Evolutionary conservation across 2,888 invertebrate species (phyloP).

Genomic region (Pardosa pseudoannulata): DNA sequence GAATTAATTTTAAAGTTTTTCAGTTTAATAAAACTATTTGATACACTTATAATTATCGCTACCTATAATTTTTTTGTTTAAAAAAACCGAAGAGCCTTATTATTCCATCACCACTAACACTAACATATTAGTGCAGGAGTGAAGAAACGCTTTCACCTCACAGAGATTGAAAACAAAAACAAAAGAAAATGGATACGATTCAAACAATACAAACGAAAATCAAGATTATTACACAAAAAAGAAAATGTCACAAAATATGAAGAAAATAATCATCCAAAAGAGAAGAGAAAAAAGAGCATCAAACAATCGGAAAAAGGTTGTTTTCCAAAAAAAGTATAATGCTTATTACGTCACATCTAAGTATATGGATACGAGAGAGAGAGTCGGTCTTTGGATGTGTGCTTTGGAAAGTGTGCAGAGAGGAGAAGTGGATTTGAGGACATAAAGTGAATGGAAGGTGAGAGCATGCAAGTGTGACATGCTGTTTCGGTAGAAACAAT

Average conservation of each 20-base stretch:
- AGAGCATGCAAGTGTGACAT: conserved; percentile 18
- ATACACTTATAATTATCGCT: too few species aligned
- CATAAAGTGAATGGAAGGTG: neutral
- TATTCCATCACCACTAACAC: conserved; percentile 58
- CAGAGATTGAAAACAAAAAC: conserved; percentile 48
- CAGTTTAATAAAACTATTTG: too few species aligned
- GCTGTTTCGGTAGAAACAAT: neutral
- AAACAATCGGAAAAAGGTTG: conserved; percentile 44
- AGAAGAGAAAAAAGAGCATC: conserved; percentile 49
- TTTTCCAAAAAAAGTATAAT: conserved; percentile 51
- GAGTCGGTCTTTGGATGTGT: conserved; percentile 4
- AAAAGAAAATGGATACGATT: conserved; percentile 47
- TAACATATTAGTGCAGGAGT: conserved; percentile 53
- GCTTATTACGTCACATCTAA: conserved; percentile 19
- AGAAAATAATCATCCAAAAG: conserved; percentile 66
- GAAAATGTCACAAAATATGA: conserved; percentile 62
- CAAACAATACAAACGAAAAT: conserved; percentile 60
- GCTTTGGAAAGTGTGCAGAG: conserved; percentile 1
- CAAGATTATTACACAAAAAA: conserved; percentile 51
- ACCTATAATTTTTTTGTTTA: too few species aligned
- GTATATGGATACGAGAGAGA: neutral
- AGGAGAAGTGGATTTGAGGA: neutral
- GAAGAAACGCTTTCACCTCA: conserved; percentile 42
- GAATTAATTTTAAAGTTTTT: too few species aligned
- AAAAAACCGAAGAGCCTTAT: too few species aligned